Base-by-base conservation (phyloP, 2,888 invertebrate species). In the Caenorhabditis doughertyi region DNA sequence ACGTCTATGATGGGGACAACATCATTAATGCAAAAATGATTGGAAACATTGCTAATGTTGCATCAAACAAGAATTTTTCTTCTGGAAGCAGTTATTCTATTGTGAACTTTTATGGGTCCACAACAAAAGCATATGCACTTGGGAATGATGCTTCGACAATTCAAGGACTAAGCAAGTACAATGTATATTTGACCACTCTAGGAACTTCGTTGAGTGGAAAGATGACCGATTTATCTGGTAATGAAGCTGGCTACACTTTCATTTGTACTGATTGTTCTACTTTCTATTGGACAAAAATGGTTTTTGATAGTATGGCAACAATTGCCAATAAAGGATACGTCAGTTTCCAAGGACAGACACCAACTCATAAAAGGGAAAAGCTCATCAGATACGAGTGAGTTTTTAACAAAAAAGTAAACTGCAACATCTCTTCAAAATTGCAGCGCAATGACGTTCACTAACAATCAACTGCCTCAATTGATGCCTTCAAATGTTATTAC, bases 91-190 rank as follows among this genome's bases (percentile, higher is more conserved):
- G 51, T 18, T 32, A 60, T 3, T 29, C 58, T 16, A 27, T 76
- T 29, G 67, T 76, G 18, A 76, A 67, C 18, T 60, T 76, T 11
- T 29, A 53, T n/a, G 53, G 39, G 0, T 4, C 4, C 1, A 1
- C 3, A 1, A 39, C 76, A 2, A 29, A 2, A 0, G 58, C 67
- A 0, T 76, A 60, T 11, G 29, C 21, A 0, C 39, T 76, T 18
- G 76, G 56, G 42, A 76, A 76, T n/a, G 76, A 76, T 47, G 67
- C 67, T 0, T 76, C 76, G 0, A 47, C 67, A 16, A 18, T 76
- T n/a, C n/a, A 35, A 4, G 39, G 49, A 18, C 47, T 23, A 13
- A 23, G 39, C 16, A 65, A 49, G 16, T 76, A 76, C 32, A 3
- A 2, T 0, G 58, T 76, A 9, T 67, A 0, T 16, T 16, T 76